phyloP scores from a whole-genome alignment of 2,797 vertebrate genomes.

The Cetoscarus ocellatus region DNA sequence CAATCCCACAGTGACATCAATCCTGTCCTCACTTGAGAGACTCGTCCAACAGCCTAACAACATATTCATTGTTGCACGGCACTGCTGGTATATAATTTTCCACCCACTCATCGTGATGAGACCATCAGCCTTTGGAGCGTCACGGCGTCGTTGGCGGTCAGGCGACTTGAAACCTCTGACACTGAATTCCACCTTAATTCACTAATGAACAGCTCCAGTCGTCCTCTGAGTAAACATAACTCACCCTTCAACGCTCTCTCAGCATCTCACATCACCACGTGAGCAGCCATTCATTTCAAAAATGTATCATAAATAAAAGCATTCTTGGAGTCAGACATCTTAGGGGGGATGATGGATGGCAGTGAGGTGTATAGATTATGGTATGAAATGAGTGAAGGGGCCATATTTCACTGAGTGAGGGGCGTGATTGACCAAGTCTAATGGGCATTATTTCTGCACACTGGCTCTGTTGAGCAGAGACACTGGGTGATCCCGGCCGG shows the following conservation, averaged over 20 bases:
- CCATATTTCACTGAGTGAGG: constrained; percentile 79
- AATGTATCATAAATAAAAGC: constrained; percentile 71
- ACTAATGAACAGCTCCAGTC: constrained; percentile 51
- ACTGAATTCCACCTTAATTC: constrained; percentile 50
- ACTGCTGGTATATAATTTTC: constrained; percentile 37
- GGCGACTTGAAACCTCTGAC: constrained; percentile 28
- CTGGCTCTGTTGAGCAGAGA: constrained; percentile 88
- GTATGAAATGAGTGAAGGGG: constrained; percentile 73
- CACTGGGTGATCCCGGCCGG: constrained; percentile 76
- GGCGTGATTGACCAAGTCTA: constrained; percentile 89
- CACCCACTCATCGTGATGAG: constrained; percentile 55
- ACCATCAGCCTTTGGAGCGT: constrained; percentile 22
- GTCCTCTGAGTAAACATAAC: constrained; percentile 45
- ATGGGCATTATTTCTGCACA: constrained; percentile 93
- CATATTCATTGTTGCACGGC: constrained; percentile 41
- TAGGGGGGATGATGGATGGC: constrained; percentile 78
- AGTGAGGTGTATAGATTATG: constrained; percentile 72
- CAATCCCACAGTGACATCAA: constrained; percentile 44
- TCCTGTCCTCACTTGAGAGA: constrained; percentile 34
- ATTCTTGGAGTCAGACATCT: constrained; percentile 56
- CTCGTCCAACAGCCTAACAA: constrained; percentile 36
- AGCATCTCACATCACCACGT: constrained; percentile 48
- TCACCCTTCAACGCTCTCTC: constrained; percentile 54
- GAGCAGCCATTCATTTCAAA: constrained; percentile 62
- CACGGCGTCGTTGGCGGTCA: constrained; percentile 50